A percentile compares a stretch with the other conserved stretches of the same genome.
These are phyloP conservation scores for Synanthedon tipuliformis DNA, from an alignment of 2,888 invertebrate genomes.

Conservation along the genomic window DNA sequence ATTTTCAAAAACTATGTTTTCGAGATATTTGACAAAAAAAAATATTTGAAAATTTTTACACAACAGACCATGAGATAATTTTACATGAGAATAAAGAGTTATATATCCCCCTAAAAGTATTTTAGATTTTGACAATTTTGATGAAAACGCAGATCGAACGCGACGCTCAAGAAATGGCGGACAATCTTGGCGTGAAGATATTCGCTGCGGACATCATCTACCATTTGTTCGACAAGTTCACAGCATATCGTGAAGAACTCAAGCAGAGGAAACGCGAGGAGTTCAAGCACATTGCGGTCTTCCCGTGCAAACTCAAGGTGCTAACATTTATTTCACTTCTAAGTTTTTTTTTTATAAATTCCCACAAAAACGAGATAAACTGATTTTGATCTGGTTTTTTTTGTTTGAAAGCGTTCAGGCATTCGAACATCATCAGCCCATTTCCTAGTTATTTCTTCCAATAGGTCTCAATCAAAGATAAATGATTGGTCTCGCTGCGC, in stretches of 20 bases:
- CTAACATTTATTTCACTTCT: neutral
- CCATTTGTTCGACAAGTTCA: slow-evolving; percentile 98
- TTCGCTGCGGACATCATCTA: slow-evolving; percentile 99
- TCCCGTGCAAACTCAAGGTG: slow-evolving; percentile 95
- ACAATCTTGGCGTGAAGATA: slow-evolving; percentile 91
- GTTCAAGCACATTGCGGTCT: slow-evolving; percentile 96
- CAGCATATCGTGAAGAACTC: slow-evolving; percentile 89
- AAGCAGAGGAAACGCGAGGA: slow-evolving; percentile 93
- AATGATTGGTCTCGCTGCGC: too few species aligned
- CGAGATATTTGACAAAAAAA: too few species aligned
- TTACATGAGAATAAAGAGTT: neutral
- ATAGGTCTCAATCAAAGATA: too few species aligned
- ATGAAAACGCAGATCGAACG: slow-evolving; percentile 73
- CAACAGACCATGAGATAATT: neutral
- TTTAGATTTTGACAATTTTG: neutral
- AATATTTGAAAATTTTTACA: too few species aligned
- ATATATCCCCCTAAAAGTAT: neutral
- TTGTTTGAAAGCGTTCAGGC: too few species aligned
- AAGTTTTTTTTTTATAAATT: neutral
- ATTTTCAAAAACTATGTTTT: too few species aligned
- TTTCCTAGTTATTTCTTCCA: too few species aligned
- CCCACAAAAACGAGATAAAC: neutral
- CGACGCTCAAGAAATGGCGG: slow-evolving; percentile 98
- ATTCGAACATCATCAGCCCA: too few species aligned
- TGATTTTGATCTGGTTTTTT: too few species aligned